These are phyloP conservation scores for Patella pellucida DNA, from an alignment of 2,888 invertebrate species.

Conservation along the genomic window DNA sequence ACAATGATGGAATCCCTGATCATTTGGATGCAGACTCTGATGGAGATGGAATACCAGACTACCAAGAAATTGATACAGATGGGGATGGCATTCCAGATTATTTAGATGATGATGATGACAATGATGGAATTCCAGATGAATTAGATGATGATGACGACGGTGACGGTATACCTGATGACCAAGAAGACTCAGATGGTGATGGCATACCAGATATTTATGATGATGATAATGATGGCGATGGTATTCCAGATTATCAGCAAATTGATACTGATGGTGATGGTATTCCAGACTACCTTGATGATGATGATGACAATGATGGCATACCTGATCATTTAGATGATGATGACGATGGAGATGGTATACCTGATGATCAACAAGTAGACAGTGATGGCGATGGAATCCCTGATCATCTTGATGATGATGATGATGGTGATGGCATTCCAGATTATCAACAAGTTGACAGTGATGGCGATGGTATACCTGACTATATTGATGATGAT, in stretches of 20 bases:
- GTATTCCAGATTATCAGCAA: conserved; percentile 41
- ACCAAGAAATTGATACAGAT: conserved; percentile 35
- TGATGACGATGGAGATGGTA: conserved; percentile 56
- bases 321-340: conserved; percentile 51
- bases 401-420: conserved; percentile 52
- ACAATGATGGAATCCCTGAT: conserved; percentile 57
- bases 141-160: conserved; percentile 43
- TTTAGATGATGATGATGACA: conserved; percentile 52
- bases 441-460: conserved; percentile 50
- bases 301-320: conserved; percentile 37
- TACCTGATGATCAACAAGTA: conserved; percentile 44
- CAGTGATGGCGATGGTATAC: conserved; percentile 57
- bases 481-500: conserved; percentile 50
- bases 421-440: conserved; percentile 62
- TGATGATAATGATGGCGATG: conserved; percentile 51
- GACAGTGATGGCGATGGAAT: conserved; percentile 53
- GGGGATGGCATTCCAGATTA: conserved; percentile 51
- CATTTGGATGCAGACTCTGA: conserved; percentile 48
- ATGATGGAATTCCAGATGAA: conserved; percentile 50
- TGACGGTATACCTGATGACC: conserved; percentile 49
- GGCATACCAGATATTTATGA: conserved; percentile 58
- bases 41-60: conserved; percentile 61
- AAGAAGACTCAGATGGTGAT: conserved; percentile 53
- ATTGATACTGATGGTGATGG: conserved; percentile 45
- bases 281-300: conserved; percentile 42